Evolutionary conservation across 1,140 invertebrate genomes (phyloP).

Genomic region (Drosophila kikkawai): DNA sequence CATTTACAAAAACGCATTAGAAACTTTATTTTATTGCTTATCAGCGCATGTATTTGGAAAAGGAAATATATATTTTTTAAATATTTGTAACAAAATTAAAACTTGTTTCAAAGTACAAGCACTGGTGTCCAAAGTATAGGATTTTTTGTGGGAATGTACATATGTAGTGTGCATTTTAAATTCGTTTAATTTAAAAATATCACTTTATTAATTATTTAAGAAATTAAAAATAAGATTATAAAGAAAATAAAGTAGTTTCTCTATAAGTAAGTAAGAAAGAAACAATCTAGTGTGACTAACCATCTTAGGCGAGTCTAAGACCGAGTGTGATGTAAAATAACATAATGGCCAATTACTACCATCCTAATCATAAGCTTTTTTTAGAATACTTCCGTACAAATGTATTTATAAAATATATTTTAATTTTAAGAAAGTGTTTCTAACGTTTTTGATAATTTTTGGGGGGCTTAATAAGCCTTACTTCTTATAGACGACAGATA

Average conservation of each 20-base stretch:
- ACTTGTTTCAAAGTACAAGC: not conserved
- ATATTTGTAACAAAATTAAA: not conserved
- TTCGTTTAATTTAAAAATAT: not conserved
- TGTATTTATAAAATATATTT: not conserved
- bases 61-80: too few species aligned
- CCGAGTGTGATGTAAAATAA: not conserved
- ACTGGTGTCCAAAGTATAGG: not conserved
- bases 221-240: not conserved
- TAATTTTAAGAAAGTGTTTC: not conserved
- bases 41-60: conserved; percentile 6
- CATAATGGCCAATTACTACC: not conserved
- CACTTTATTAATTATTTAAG: too few species aligned
- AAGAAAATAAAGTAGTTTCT: not conserved
- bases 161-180: not conserved
- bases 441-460: not conserved
- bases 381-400: not conserved
- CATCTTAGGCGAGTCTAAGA: not conserved
- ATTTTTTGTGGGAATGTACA: not conserved
- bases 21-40: conserved; percentile 16
- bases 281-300: too few species aligned
- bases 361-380: not conserved
- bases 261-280: too few species aligned
- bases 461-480: not conserved
- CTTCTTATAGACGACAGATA: not conserved
- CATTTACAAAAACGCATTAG: conserved; percentile 8